Evolutionary conservation across 2,797 vertebrate genomes (phyloP), one percentile per base, ranked within the genome.

Genomic region (Sebastolobus alascanus): DNA sequence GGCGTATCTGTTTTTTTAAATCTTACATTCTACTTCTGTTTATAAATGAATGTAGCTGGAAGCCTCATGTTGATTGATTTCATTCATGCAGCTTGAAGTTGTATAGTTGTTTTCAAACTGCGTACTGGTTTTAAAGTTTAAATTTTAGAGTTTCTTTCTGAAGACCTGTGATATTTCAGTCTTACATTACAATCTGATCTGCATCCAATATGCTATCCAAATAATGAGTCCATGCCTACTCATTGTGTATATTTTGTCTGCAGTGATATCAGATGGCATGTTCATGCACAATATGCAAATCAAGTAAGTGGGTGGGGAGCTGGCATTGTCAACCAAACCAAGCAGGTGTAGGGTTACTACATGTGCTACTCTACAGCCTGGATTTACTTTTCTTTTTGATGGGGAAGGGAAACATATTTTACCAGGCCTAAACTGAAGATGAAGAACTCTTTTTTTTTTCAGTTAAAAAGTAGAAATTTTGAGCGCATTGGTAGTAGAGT

Each of bases 281-380:
- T 79, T 85, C 70, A 35, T 78, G 64, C 64, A 78, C 77, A 68
- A 54, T 79, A 88, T 89, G 86, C 77, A 89, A 87, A 90, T 88
- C 5, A 54, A 50, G 31, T 58, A 73, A 55, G 83, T 90, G 56
- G 79, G 76, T 55, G 59, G 65, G 31, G 35, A 82, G 74, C 61
- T 79, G 69, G 4, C 25, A 56, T 80, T 69, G 75, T 61, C 69
- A 78, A 67, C 71, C 58, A 78, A 83, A 81, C 67, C n/a, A 72
- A 82, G 69, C 73, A 89, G 79, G 86, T 85, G 76, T 46, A 63
- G 61, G 60, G 67, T 75, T 58, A 60, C 54, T 75, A 3, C 2
- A 59, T 76, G 29, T 68, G 50, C 27, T 6, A 9, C 16, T 67
- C 37, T n/a, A 18, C 64, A 66, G 58, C 71, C 71, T 59, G 33